Evolutionary conservation across 2,797 vertebrate genomes (phyloP).

Genomic region (Helostoma temminkii): DNA sequence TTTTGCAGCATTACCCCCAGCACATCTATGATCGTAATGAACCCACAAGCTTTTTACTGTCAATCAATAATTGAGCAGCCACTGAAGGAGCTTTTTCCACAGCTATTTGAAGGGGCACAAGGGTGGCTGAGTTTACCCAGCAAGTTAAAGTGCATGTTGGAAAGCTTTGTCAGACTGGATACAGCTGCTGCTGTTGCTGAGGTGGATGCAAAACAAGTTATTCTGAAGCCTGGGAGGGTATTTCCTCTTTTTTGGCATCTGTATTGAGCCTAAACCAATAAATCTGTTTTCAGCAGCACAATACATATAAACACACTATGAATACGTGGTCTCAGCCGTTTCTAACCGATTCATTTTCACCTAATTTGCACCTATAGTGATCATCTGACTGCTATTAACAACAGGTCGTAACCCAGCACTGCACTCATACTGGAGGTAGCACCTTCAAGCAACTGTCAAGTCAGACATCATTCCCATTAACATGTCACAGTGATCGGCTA

Average conservation of each 20-base stretch:
- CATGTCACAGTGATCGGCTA: conserved; percentile 48
- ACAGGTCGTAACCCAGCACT: conserved; percentile 76
- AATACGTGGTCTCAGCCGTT: conserved; percentile 82
- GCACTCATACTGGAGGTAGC: conserved; percentile 59
- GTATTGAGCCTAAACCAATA: conserved; percentile 21
- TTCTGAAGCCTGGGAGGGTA: conserved; percentile 17
- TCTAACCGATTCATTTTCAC: conserved; percentile 83
- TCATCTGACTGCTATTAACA: conserved; percentile 83
- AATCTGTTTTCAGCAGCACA: conserved; percentile 51
- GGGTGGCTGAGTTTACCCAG: conserved; percentile 69
- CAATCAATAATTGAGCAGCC: conserved; percentile 83
- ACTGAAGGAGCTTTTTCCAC: conserved; percentile 74
- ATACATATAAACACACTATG: conserved; percentile 43
- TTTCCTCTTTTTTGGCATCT: conserved; percentile 10
- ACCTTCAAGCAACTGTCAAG: conserved; percentile 72
- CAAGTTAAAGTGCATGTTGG: conserved; percentile 45
- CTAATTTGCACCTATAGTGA: conserved; percentile 82
- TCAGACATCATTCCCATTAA: conserved; percentile 67
- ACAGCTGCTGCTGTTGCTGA: conserved; percentile 43
- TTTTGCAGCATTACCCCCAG: conserved; percentile 76
- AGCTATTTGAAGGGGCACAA: conserved; percentile 70
- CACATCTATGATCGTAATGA: conserved; percentile 84
- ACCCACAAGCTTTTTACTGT: conserved; percentile 81
- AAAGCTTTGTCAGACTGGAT: conserved; percentile 48
- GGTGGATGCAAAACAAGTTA: conserved; percentile 25